These are phyloP conservation scores for Hemaris fuciformis DNA, from an alignment of 2,888 invertebrate genomes.

Conservation along the genomic window DNA sequence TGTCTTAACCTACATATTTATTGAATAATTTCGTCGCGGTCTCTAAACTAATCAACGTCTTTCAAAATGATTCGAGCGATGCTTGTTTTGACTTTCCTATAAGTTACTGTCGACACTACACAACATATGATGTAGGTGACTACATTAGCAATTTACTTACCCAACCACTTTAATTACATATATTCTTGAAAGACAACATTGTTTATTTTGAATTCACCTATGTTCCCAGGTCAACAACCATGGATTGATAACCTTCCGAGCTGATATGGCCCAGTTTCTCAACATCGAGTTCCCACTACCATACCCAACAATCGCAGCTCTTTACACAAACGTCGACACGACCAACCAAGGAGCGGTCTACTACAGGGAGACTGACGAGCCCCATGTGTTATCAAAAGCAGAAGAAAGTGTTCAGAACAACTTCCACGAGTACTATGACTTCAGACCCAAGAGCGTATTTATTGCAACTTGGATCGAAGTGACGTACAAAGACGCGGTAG, in stretches of 20 bases:
- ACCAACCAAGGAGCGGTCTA: slow-evolving; percentile 86
- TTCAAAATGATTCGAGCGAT: too few species aligned
- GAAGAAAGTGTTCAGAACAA: slow-evolving; percentile 86
- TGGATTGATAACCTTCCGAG: slow-evolving; percentile 93
- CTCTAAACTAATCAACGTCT: too few species aligned
- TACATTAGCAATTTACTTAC: too few species aligned
- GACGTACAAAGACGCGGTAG: slow-evolving; percentile 86
- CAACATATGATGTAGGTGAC: too few species aligned
- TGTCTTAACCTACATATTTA: too few species aligned
- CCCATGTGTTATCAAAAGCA: slow-evolving; percentile 84
- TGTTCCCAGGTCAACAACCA: slow-evolving; percentile 91
- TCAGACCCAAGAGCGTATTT: slow-evolving; percentile 89
- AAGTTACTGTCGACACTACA: too few species aligned
- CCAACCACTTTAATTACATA: too few species aligned
- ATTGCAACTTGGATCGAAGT: slow-evolving; percentile 96
- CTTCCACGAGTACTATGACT: slow-evolving; percentile 87
- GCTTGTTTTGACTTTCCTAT: too few species aligned
- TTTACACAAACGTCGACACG: slow-evolving; percentile 95
- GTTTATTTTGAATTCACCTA: not conserved
- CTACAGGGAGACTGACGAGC: slow-evolving; percentile 85
- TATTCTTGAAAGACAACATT: not conserved
- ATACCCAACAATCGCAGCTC: slow-evolving; percentile 93
- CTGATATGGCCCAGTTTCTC: slow-evolving; percentile 92
- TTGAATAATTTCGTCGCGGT: too few species aligned
- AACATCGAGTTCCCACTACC: slow-evolving; percentile 94